Base-by-base conservation (phyloP, 2,888 invertebrate genomes). In the Endomychus coccineus region DNA sequence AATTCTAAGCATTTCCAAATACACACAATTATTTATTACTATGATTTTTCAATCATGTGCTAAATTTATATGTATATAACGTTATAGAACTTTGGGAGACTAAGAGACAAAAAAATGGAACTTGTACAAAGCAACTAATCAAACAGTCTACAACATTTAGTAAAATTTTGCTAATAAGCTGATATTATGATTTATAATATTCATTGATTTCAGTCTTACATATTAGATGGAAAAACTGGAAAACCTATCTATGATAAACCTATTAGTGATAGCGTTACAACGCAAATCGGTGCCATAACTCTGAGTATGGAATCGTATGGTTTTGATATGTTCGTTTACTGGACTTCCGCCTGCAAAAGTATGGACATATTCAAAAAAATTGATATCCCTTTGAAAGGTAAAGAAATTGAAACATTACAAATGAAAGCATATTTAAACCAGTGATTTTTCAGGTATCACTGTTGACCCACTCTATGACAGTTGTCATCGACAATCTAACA, bases 281-380 rank as follows among this genome's bases (percentile, higher is more conserved):
- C 75, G 1, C 78, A 77, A 59, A 70, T 73, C 56, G 74, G 73
- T 12, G 75, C 74, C 7, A 57, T 78, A 15, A 69, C 75, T 1
- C 51, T 80, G 27, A 71, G 73, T 10, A 69, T 75, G 40, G 71
- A 75, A 46, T 71, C 70, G 5, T 70, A 69, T 44, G 85, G 85
- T 1, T 81, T 82, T 48, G 87, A 88, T 58, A 73, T 83, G 58
- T 86, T 82, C 55, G 60, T 87, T 1, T 82, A 80, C 57, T 88
- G 86, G 86, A 76, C 78, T 17, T 74, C 79, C 1, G 79, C 83
- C 51, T 83, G 83, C 51, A 58, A 71, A 63, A 19, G 16, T 15
- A 23, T 32, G n/a, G 36, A 36, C n/a, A 16, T 12, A 69, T 28
- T 27, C 33, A 34, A 38, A 10, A 38, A 38, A 7, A 16, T 34